Evolutionary conservation across 2,888 invertebrate genomes (phyloP), one percentile per base, ranked within the genome.

Genomic region (Eristalis tenax): DNA sequence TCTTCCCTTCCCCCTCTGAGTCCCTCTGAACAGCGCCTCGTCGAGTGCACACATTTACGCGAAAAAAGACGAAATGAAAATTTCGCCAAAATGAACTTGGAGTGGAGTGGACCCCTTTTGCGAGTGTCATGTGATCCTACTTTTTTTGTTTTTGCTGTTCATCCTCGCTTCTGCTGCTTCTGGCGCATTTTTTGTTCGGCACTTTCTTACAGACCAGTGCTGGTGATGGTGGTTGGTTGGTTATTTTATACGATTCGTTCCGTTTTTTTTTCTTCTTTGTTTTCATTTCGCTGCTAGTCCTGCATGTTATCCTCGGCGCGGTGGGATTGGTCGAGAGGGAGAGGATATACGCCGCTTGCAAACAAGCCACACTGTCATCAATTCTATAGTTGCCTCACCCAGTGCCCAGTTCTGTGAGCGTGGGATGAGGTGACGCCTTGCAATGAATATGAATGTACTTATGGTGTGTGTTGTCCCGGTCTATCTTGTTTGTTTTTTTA

Each of bases 351-450:
- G 59, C 77, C 76, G 59, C 77, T 77, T 73, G 84, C 83, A 88
- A 88, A 88, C 83, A 88, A 84, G 80, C 88, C 84, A 84, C 84
- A 84, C 84, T 88, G 88, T 88, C 88, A 88, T 84, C 88, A 88
- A 88, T 84, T 83, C 77, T 56, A 74, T 64, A 77, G 88, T 68
- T 77, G 59, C 68, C 68, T 63, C 61, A 56, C 50, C 66, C 61
- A 64, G 18, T 50, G 50, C 8, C 50, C 50, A 50, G n/a, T n/a
- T 1, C 13, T 40, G 40, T 6, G n/a, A 15, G 18, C 18, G 8
- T 1, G 18, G 18, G 4, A 10, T 32, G 66, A 23, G 18, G 13
- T 15, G 15, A 81, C 56, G n/a, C 78, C 63, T 13, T 38, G 38
- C 86, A 83, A 86, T 86, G 86, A 86, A 86, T 86, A 83, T 78